Percentiles rank a stretch among this genome's conserved stretches.
These are phyloP conservation scores for Formica exsecta DNA, from an alignment of 1,140 invertebrate genomes.

Conservation along the genomic window DNA sequence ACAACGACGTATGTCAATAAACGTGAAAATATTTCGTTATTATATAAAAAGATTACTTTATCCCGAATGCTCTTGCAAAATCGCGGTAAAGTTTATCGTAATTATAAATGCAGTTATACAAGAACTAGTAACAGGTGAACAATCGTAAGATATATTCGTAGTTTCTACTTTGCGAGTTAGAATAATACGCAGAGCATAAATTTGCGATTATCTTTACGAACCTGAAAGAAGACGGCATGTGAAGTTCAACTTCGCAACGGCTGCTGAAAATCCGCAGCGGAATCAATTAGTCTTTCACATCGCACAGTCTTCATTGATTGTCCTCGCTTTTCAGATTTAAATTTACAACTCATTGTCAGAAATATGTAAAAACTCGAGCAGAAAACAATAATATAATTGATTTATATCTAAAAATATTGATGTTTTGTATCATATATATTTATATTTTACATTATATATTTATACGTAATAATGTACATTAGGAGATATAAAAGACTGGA, in stretches of 20 bases:
- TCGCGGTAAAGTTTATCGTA: not conserved
- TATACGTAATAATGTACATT: not conserved
- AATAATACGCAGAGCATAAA: not conserved
- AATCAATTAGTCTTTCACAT: constrained; percentile 40
- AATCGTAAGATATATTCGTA: not conserved
- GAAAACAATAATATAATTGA: not conserved
- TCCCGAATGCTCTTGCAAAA: not conserved
- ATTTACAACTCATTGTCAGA: not conserved
- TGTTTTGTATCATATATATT: no score
- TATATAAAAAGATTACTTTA: not conserved
- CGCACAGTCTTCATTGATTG: not conserved
- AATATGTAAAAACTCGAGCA: not conserved
- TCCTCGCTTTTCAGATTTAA: not conserved
- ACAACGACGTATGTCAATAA: not conserved
- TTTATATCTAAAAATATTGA: no score
- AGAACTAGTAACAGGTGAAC: not conserved
- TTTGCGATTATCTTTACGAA: constrained; percentile 35
- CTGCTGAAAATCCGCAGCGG: constrained; percentile 5
- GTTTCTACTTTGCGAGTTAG: not conserved
- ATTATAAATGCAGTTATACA: not conserved
- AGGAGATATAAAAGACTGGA: not conserved
- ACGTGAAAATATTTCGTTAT: not conserved
- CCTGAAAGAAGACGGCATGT: not conserved
- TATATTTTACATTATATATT: not conserved
- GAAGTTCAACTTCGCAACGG: not conserved